These are phyloP conservation scores for Lophochroa leadbeateri DNA, from an alignment of 2,113 vertebrate species.

Conservation along the genomic window DNA sequence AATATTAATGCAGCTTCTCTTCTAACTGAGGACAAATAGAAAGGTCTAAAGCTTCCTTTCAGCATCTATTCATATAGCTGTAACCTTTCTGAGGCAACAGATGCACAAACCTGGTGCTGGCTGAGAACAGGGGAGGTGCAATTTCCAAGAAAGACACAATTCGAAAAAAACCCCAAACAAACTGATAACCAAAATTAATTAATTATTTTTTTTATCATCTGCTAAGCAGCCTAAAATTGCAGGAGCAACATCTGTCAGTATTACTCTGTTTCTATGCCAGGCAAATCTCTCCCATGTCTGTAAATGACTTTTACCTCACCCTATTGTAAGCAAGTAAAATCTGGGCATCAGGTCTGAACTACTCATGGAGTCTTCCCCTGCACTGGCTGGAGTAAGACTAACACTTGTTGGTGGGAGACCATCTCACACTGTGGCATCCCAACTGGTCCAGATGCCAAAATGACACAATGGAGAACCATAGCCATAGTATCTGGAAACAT, in stretches of 20 bases:
- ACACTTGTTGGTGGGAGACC: neutral
- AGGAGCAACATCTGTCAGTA: neutral
- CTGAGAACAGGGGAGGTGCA: neutral
- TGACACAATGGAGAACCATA: accelerated
- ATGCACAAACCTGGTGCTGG: neutral
- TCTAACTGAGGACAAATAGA: neutral
- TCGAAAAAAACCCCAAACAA: neutral
- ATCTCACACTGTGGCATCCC: neutral
- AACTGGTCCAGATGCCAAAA: neutral
- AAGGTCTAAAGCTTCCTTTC: neutral
- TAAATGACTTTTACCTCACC: neutral
- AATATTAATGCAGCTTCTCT: neutral
- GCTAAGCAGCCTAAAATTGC: neutral
- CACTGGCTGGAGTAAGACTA: neutral
- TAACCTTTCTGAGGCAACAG: neutral
- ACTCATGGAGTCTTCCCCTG: neutral
- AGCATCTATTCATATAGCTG: neutral
- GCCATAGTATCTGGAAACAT: neutral
- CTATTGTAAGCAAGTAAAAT: neutral
- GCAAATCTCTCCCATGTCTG: neutral
- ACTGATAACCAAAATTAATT: neutral
- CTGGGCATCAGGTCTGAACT: neutral
- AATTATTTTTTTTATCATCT: neutral
- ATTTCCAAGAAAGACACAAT: neutral
- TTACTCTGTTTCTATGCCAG: neutral